Percentiles rank a stretch among this genome's conserved stretches.
Conservation (phyloP, 2,888 invertebrate species). For the Celastrina argiolus region DNA sequence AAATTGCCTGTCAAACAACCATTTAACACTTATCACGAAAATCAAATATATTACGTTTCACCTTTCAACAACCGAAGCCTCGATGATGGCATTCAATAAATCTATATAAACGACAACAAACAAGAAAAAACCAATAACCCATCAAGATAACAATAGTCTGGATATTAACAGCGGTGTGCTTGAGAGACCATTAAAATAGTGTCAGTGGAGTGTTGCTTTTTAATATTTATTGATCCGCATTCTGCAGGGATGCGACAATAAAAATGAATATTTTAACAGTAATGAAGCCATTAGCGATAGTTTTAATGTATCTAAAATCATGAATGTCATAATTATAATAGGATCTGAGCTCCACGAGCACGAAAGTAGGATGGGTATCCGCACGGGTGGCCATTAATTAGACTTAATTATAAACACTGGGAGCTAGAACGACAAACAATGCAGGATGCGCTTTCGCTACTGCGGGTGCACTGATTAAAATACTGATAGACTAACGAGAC, state of each 20-base stretch:
- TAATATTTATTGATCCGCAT: conserved; percentile 1
- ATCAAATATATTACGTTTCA: conserved; percentile 14
- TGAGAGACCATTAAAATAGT: conserved; percentile 20
- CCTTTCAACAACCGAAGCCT: conserved; percentile 3
- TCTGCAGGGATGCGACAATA: conserved; percentile 7
- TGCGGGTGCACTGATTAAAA: neutral
- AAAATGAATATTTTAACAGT: neutral
- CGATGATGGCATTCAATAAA: conserved; percentile 5
- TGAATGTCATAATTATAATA: neutral
- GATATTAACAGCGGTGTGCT: conserved; percentile 3
- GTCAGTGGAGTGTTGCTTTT: conserved; percentile 14
- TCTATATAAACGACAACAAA: neutral
- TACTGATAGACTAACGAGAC: neutral
- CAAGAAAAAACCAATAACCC: neutral
- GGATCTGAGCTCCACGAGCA: neutral
- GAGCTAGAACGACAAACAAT: too few species aligned
- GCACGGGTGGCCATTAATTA: neutral
- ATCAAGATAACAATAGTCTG: conserved; percentile 12
- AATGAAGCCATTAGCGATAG: neutral
- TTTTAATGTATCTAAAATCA: neutral
- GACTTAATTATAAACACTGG: neutral
- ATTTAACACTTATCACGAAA: conserved; percentile 22
- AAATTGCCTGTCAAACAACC: conserved; percentile 16
- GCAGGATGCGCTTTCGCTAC: neutral
- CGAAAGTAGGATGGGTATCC: conserved; percentile 11